Percentiles rank a stretch among this genome's conserved stretches.
Evolutionary conservation across 2,113 vertebrate species (phyloP).

Genomic region (Dolichallabes microphthalmus): DNA sequence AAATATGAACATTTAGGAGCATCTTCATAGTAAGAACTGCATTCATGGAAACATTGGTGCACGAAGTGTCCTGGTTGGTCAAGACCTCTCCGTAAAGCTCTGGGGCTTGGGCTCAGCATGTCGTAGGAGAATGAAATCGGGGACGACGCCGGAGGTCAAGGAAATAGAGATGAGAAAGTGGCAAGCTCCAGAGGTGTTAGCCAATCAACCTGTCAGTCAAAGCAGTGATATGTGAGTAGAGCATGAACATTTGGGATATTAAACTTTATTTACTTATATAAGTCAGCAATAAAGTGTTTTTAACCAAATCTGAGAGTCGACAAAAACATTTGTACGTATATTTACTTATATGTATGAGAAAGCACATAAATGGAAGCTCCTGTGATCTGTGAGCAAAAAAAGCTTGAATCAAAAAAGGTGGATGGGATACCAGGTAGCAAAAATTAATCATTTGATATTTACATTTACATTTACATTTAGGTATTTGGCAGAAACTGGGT

Average conservation of each 20-base stretch:
- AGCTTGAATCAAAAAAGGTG: background rate
- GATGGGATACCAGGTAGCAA: background rate
- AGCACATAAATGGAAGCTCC: background rate
- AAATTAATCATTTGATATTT: background rate
- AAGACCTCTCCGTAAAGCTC: constrained; percentile 82
- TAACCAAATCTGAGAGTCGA: background rate
- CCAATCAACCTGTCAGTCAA: constrained; percentile 63
- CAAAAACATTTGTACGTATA: background rate
- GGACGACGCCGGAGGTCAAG: constrained; percentile 30
- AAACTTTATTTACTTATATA: background rate
- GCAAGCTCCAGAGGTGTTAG: constrained; percentile 85
- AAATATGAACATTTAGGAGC: constrained; percentile 70
- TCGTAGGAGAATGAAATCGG: constrained; percentile 52
- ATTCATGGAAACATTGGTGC: constrained; percentile 86
- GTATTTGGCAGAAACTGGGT: too few relatives aligned
- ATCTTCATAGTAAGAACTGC: constrained; percentile 77
- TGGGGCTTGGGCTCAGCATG: constrained; percentile 81
- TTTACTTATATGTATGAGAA: background rate
- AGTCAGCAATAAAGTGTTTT: background rate
- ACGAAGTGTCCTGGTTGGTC: constrained; percentile 81
- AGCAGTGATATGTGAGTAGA: constrained; percentile 81
- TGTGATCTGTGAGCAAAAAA: background rate
- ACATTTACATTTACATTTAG: too few relatives aligned
- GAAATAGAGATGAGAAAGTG: constrained; percentile 80
- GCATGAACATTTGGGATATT: background rate